Evolutionary conservation across 2,888 invertebrate genomes (phyloP).

Genomic region (Nemotelus pantherinus): DNA sequence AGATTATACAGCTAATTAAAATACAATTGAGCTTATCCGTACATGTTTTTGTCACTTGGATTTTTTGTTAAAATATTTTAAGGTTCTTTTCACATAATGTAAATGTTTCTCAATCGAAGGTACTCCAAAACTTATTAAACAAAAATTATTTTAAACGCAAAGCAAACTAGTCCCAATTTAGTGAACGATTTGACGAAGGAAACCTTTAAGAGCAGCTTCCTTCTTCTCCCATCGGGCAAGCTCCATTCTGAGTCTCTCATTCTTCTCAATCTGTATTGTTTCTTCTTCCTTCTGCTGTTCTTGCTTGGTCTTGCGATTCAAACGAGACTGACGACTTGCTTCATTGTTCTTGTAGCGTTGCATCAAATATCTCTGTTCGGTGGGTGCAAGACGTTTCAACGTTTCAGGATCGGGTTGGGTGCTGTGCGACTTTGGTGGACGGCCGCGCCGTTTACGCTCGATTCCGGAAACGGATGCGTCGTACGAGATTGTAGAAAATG

Average conservation of each 20-base stretch:
- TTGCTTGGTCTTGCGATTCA: conserved; percentile 74
- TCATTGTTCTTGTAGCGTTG: conserved; percentile 81
- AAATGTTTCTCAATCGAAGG: not conserved
- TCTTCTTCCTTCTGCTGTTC: conserved; percentile 63
- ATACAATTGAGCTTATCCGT: too few relatives aligned
- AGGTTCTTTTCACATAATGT: too few relatives aligned
- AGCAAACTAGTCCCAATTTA: not conserved
- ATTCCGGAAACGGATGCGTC: not conserved
- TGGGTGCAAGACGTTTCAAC: conserved; percentile 59
- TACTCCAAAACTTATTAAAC: not conserved
- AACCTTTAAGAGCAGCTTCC: not conserved
- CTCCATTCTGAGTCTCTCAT: not conserved
- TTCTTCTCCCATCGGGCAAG: not conserved
- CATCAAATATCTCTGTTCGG: conserved; percentile 72
- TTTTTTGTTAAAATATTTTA: conserved; percentile 41
- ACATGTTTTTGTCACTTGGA: not conserved
- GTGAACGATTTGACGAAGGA: not conserved
- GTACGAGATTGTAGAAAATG: conserved; percentile 3
- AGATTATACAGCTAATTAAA: too few relatives aligned
- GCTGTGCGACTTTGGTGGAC: conserved; percentile 66
- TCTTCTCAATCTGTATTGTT: not conserved
- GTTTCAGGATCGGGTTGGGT: conserved; percentile 49
- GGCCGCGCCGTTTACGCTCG: conserved; percentile 63
- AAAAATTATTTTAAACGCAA: not conserved
- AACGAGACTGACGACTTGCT: conserved; percentile 78